Evolutionary conservation across 2,888 invertebrate genomes (phyloP).

Genomic region (Rhamnusium bicolor): DNA sequence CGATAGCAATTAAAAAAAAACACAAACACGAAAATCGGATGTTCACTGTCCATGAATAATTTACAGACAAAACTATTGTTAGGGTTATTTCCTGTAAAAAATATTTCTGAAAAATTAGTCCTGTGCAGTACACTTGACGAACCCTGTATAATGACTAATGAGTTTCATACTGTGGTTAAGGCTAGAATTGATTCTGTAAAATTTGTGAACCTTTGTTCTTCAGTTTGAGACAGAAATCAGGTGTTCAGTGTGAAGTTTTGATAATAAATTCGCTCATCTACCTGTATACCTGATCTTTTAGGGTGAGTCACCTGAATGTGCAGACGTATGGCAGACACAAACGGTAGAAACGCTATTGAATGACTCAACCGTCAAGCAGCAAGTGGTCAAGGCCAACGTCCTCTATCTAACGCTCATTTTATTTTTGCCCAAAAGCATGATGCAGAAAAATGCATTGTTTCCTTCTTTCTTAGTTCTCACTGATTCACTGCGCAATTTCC

Average conservation of each 20-base stretch:
- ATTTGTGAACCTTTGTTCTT: not conserved
- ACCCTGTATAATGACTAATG: not conserved
- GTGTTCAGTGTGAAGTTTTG: constrained; percentile 41
- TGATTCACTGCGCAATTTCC: constrained; percentile 14
- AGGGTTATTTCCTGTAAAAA: no score
- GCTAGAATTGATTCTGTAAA: not conserved
- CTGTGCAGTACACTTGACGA: no score
- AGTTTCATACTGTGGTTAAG: not conserved
- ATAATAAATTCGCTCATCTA: constrained; percentile 43
- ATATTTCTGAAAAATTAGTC: no score
- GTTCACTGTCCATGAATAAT: no score
- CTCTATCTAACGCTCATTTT: constrained; percentile 60
- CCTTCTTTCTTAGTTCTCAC: constrained; percentile 6
- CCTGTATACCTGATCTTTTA: constrained; percentile 49
- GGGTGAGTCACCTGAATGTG: constrained; percentile 49
- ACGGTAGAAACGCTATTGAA: constrained; percentile 45
- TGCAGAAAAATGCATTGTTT: constrained; percentile 37
- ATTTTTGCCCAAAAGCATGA: constrained; percentile 36
- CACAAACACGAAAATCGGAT: no score
- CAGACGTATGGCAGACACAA: constrained; percentile 50
- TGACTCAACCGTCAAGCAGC: constrained; percentile 52
- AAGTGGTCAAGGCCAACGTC: constrained; percentile 66
- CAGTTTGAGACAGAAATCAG: constrained; percentile 35
- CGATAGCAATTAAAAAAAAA: no score
- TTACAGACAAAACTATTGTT: no score